phyloP scores from a whole-genome alignment of 1,140 invertebrate species.

The Sinonovacula constricta region DNA sequence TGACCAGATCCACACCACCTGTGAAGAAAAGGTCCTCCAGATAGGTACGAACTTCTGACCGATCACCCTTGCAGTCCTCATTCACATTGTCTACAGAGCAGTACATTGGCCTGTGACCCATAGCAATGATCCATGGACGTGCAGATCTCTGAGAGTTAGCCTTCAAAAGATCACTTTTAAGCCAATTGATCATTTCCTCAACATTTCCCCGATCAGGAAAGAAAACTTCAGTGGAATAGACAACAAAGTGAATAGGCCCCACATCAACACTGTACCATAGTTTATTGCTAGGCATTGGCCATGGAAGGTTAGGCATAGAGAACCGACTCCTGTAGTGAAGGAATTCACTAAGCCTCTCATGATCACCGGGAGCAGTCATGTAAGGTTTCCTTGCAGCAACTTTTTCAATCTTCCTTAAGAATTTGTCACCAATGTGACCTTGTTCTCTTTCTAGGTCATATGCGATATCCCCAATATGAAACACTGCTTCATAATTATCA shows the following conservation, averaged over 20 bases:
- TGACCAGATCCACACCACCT: conserved; percentile 93
- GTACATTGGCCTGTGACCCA: conserved; percentile 76
- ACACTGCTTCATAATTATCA: conserved; percentile 88
- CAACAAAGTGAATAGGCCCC: conserved; percentile 73
- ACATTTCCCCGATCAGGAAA: conserved; percentile 48
- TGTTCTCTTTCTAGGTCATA: conserved; percentile 75
- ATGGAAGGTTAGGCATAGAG: conserved; percentile 74
- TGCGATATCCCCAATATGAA: conserved; percentile 87
- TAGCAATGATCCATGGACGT: conserved; percentile 76
- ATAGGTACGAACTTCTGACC: conserved; percentile 52
- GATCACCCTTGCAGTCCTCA: conserved; percentile 56
- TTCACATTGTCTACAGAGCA: conserved; percentile 65
- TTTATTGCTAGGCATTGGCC: conserved; percentile 71
- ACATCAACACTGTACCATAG: conserved; percentile 78
- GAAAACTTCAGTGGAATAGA: conserved; percentile 68
- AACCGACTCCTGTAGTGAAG: conserved; percentile 74
- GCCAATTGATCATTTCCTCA: conserved; percentile 64
- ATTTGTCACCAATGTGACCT: conserved; percentile 74
- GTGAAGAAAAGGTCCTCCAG: conserved; percentile 92
- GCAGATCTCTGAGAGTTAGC: conserved; percentile 66
- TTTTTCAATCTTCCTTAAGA: conserved; percentile 72
- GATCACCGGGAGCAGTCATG: conserved; percentile 79
- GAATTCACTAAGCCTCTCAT: conserved; percentile 74
- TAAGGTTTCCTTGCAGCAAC: conserved; percentile 76
- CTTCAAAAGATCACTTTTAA: conserved; percentile 65